phyloP scores from a whole-genome alignment of 2,888 invertebrate species.

The Seira musarum region DNA sequence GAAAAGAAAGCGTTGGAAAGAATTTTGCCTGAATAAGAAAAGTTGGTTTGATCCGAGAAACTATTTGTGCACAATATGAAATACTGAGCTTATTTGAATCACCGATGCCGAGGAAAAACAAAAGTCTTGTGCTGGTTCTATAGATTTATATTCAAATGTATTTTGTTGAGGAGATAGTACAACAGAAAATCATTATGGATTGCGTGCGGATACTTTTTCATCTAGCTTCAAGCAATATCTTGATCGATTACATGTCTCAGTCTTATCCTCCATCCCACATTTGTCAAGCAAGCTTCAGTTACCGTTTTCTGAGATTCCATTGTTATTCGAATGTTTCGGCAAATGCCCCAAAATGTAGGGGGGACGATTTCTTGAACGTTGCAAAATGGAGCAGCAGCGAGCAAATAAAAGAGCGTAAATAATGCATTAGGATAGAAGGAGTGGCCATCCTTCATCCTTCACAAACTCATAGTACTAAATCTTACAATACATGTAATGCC shows the following conservation, averaged over 20 bases:
- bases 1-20: no score
- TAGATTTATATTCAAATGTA: slow-evolving; percentile 40
- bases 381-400: slow-evolving; percentile 19
- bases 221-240: slow-evolving; percentile 50
- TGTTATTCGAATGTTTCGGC: no score
- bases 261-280: slow-evolving; percentile 47
- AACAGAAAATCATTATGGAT: no score
- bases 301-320: no score
- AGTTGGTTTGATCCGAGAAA: not conserved
- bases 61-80: not conserved
- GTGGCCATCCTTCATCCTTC: no score
- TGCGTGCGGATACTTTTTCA: slow-evolving; percentile 23
- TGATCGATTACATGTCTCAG: slow-evolving; percentile 54
- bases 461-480: slow-evolving; percentile 22
- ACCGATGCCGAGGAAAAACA: slow-evolving; percentile 40
- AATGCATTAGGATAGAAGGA: no score
- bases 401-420: no score
- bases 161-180: slow-evolving; percentile 33
- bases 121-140: slow-evolving; percentile 9
- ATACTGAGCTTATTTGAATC: slow-evolving; percentile 16
- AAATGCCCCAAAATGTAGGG: no score
- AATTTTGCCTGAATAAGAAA: no score
- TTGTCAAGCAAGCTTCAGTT: no score
- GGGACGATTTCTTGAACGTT: not conserved
- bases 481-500: slow-evolving; percentile 26